Evolutionary conservation across 2,113 vertebrate genomes (phyloP).

Genomic region (Psephotus haematonotus): DNA sequence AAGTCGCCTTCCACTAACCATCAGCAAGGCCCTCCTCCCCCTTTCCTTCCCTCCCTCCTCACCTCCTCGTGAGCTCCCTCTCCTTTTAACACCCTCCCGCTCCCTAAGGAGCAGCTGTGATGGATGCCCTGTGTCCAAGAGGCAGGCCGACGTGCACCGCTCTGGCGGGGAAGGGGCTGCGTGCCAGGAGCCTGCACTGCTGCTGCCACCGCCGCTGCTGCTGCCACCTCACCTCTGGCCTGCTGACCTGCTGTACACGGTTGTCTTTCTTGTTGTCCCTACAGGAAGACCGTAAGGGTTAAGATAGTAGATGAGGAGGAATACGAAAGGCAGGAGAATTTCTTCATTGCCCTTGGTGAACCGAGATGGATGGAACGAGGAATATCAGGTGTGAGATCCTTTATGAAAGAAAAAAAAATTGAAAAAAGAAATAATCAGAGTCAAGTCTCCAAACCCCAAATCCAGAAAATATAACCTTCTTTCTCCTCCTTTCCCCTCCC

Average conservation of each 20-base stretch:
- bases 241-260: conserved; percentile 66
- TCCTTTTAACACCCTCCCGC: conserved; percentile 22
- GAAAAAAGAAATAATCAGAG: not conserved
- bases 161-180: conserved; percentile 35
- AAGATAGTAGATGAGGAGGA: conserved; percentile 99
- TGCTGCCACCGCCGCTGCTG: conserved; percentile 2
- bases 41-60: conserved; percentile 25
- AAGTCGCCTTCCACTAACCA: conserved; percentile 69
- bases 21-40: conserved; percentile 35
- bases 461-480: conserved; percentile 44
- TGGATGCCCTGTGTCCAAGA: conserved; percentile 33
- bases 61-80: not conserved
- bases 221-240: conserved; percentile 28
- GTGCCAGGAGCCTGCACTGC: conserved; percentile 42
- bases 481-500: conserved; percentile 20
- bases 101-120: conserved; percentile 56
- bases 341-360: conserved; percentile 99
- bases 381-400: conserved; percentile 88
- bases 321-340: conserved; percentile 99
- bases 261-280: conserved; percentile 83
- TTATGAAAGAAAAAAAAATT: conserved; percentile 60
- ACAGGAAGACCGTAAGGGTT: conserved; percentile 98
- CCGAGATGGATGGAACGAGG: conserved; percentile 91
- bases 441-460: conserved; percentile 33
- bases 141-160: not conserved